These are phyloP conservation scores for Sialis fuliginosa DNA, from an alignment of 2,888 invertebrate species.

Conservation along the genomic window DNA sequence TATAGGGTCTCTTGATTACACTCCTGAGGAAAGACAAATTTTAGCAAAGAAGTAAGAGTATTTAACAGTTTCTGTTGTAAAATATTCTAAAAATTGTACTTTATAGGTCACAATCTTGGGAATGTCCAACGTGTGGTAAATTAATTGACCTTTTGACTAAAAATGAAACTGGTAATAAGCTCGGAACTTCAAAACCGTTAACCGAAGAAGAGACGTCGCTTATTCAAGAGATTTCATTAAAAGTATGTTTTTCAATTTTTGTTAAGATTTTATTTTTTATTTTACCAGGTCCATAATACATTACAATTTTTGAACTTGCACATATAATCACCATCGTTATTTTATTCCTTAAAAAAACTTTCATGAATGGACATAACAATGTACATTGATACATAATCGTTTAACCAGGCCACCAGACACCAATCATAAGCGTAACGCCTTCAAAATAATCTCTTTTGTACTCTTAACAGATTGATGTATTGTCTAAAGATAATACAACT, in stretches of 20 bases:
- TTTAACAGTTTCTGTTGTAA: constrained; percentile 1
- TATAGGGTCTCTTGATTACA: constrained; percentile 80
- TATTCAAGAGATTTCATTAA: constrained; percentile 32
- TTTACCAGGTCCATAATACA: too few relatives aligned
- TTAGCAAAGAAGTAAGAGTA: constrained; percentile 54
- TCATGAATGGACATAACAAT: too few relatives aligned
- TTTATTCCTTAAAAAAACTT: too few relatives aligned
- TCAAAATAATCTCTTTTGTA: too few relatives aligned
- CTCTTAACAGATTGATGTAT: too few relatives aligned
- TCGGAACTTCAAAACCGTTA: constrained; percentile 18
- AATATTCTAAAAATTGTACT: not conserved
- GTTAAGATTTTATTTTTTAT: too few relatives aligned
- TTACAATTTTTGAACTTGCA: too few relatives aligned
- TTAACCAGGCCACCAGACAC: too few relatives aligned
- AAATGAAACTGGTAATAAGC: not conserved
- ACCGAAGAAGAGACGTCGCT: constrained; percentile 33
- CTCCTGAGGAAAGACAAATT: constrained; percentile 60
- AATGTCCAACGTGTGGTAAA: constrained; percentile 30
- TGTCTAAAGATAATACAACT: too few relatives aligned
- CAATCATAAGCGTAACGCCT: too few relatives aligned
- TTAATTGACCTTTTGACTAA: constrained; percentile 1
- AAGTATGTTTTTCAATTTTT: constrained; percentile 19
- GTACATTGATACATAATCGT: too few relatives aligned
- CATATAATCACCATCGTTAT: not conserved
- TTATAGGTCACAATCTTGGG: constrained; percentile 39